Evolutionary conservation across 2,888 invertebrate genomes (phyloP), one percentile per base, ranked within the genome.

Genomic region (Drymonia ruficornis): DNA sequence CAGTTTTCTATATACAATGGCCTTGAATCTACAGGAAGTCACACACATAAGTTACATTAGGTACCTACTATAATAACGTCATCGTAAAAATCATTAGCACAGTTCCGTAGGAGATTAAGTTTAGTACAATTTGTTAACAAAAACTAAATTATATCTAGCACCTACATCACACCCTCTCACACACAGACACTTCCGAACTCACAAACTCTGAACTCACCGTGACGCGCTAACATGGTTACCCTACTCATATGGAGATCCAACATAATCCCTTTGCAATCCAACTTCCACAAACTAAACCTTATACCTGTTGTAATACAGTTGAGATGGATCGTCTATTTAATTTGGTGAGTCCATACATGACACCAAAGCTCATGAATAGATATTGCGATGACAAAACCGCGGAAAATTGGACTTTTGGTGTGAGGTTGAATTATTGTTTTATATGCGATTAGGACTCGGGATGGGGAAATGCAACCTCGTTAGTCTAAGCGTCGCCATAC

Each of bases 311-410:
- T 2, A 2, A 44, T 52, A 65, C 51, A 40, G 42, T 49, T 42
- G 5, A 44, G 8, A 7, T 8, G 6, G 31, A 0, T 2, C 11
- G 61, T 16, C 59, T 23, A 44, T 11, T n/a, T 43, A 53, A 52
- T 2, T 36, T 58, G 19, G 67, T 52, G 7, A 15, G 53, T 16
- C 46, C 55, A 58, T 61, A 50, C 53, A 67, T 72, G 61, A 75
- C 81, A 78, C 75, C 76, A 76, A 74, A 78, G 79, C 88, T 88
- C 88, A 88, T 88, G 87, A 88, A 88, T 88, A 88, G 86, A 88
- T 83, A 88, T 88, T 88, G 87, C 82, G 77, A 76, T 78, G 82
- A 82, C 82, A 85, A 86, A 86, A 87, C 81, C 80, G 85, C 76
- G 81, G 82, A 83, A 88, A 87, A 87, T 86, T 87, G 83, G 80